These are phyloP conservation scores for Rhineura floridana DNA, from an alignment of 2,113 vertebrate genomes.

Conservation along the genomic window DNA sequence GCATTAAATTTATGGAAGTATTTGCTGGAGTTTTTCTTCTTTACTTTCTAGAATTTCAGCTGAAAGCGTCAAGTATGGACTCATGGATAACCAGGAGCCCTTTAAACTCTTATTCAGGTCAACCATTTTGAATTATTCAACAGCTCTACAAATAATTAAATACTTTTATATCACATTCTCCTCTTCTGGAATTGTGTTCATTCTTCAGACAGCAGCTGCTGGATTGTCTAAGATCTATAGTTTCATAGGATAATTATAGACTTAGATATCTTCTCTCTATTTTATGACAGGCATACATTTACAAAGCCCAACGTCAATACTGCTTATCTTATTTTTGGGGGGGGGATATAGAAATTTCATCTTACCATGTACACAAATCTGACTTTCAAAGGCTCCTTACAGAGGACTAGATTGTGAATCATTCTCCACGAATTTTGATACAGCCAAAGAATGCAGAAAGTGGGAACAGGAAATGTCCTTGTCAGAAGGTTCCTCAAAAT, in stretches of 20 bases:
- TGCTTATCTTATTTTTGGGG: not conserved
- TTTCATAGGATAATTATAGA: constrained; percentile 11
- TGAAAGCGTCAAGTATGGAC: constrained; percentile 6
- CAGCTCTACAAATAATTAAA: constrained; percentile 47
- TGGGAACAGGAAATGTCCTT: not conserved
- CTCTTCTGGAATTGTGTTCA: not conserved
- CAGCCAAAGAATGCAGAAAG: not conserved
- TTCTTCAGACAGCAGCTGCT: not conserved
- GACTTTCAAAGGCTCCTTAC: not conserved
- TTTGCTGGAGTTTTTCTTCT: not conserved
- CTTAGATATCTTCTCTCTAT: not conserved
- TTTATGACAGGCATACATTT: constrained; percentile 7
- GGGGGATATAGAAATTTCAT: not conserved
- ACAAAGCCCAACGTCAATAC: not conserved
- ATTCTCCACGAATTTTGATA: constrained; percentile 13
- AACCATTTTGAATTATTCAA: constrained; percentile 59
- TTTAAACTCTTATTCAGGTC: constrained; percentile 23
- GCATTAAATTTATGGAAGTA: not conserved
- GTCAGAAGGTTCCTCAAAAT: not conserved
- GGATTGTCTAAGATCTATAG: not conserved
- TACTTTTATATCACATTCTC: constrained; percentile 19
- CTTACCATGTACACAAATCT: not conserved
- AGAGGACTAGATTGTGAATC: not conserved
- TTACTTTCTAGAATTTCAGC: constrained; percentile 11
- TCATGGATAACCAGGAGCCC: constrained; percentile 29